These are phyloP conservation scores for Machimus atricapillus DNA, from an alignment of 2,888 invertebrate species.

Conservation along the genomic window DNA sequence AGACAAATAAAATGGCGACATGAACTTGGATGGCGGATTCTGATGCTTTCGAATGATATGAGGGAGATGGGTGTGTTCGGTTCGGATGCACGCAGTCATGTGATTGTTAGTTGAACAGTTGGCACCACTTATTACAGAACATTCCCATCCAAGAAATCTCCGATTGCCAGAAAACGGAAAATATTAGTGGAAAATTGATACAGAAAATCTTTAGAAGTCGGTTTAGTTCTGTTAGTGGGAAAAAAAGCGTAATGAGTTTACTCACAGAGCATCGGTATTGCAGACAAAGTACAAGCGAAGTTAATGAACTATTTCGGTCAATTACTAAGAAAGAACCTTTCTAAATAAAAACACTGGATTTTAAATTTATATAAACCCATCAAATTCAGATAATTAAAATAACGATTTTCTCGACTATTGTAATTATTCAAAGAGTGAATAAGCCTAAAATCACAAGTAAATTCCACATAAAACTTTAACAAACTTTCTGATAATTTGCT, in stretches of 20 bases:
- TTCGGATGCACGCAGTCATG: constrained; percentile 15
- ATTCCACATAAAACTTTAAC: no score
- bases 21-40: constrained; percentile 38
- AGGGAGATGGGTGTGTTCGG: constrained; percentile 20
- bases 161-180: neutral
- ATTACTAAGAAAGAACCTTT: neutral
- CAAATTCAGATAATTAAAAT: no score
- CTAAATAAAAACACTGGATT: neutral
- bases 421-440: no score
- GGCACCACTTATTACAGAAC: neutral
- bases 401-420: no score
- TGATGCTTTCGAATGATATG: neutral
- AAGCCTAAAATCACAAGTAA: no score
- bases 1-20: constrained; percentile 52
- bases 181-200: neutral
- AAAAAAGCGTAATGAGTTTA: neutral
- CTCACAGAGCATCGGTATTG: neutral
- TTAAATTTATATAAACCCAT: neutral
- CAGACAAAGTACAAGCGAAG: neutral
- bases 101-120: constrained; percentile 15
- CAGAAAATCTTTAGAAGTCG: neutral
- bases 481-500: no score
- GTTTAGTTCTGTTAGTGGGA: neutral
- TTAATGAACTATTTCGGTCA: neutral
- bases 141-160: neutral